phyloP scores from a whole-genome alignment of 2,113 vertebrate genomes.

The Lichenostomus cassidix region DNA sequence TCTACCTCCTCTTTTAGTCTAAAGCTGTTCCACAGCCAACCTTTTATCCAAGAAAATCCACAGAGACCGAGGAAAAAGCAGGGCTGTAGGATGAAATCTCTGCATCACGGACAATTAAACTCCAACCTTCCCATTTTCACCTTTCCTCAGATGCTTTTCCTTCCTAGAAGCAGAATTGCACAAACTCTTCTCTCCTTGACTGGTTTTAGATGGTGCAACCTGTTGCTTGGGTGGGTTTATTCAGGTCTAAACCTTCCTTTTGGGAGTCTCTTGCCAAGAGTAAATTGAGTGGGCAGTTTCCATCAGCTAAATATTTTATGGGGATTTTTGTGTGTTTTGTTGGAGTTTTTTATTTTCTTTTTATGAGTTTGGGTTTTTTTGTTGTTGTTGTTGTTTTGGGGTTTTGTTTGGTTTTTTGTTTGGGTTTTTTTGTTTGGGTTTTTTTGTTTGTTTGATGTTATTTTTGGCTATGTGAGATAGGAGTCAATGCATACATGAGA shows the following conservation, averaged over 20 bases:
- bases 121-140: background rate
- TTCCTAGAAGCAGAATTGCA: background rate
- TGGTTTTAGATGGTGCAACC: background rate
- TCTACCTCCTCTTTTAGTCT: background rate
- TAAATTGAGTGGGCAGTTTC: background rate
- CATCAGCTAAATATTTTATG: background rate
- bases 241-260: background rate
- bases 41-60: background rate
- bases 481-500: background rate
- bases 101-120: background rate
- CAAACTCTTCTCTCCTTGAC: background rate
- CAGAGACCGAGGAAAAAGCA: rapidly evolving
- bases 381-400: background rate
- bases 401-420: too few species aligned
- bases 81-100: background rate
- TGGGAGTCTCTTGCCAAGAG: background rate
- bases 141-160: background rate
- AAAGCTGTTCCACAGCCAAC: background rate
- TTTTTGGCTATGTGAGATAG: background rate
- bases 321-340: rapidly evolving
- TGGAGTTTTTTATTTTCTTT: rapidly evolving
- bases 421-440: too few species aligned
- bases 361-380: background rate
- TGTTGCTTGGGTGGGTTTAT: background rate
- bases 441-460: background rate